These are phyloP conservation scores for Agrotis puta DNA, from an alignment of 2,888 invertebrate genomes.

Conservation along the genomic window DNA sequence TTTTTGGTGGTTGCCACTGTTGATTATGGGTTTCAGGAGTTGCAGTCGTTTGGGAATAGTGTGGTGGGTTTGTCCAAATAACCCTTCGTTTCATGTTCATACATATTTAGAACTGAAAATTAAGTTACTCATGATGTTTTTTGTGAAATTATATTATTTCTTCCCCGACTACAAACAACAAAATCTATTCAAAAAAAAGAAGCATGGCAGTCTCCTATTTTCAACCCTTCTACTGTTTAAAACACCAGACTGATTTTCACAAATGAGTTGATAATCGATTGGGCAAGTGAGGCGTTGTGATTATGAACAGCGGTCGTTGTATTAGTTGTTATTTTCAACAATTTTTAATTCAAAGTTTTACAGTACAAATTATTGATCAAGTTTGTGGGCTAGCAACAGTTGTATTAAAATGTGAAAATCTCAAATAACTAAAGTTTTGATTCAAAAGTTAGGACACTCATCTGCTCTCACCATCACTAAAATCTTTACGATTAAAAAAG, in stretches of 20 bases:
- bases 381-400: neutral
- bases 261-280: conserved; percentile 54
- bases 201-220: neutral
- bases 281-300: conserved; percentile 33
- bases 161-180: neutral
- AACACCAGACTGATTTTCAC: conserved; percentile 54
- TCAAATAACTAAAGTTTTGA: neutral
- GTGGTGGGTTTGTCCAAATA: no score
- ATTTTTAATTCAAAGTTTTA: neutral
- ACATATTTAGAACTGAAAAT: neutral
- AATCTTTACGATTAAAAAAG: neutral
- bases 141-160: neutral
- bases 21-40: no score
- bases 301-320: neutral
- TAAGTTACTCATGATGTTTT: neutral
- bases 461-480: neutral
- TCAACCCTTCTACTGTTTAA: conserved; percentile 31
- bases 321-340: neutral
- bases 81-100: no score
- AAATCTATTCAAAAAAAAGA: neutral
- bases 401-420: neutral
- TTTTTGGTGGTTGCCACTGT: no score
- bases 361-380: neutral
- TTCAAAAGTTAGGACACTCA: neutral
- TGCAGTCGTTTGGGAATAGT: no score